These are phyloP conservation scores for Lepus timidus DNA, from an alignment of 2,113 vertebrate species.

Conservation along the genomic window DNA sequence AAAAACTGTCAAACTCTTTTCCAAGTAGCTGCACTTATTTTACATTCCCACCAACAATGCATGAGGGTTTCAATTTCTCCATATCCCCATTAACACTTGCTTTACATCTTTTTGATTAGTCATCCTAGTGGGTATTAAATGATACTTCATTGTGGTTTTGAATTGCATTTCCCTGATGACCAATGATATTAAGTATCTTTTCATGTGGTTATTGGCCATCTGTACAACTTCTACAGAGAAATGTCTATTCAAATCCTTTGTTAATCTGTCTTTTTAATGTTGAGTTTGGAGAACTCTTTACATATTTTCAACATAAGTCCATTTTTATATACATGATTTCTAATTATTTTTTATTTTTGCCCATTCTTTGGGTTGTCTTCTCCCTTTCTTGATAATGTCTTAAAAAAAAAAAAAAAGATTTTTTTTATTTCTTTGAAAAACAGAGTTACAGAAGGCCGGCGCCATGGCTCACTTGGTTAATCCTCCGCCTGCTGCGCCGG, in stretches of 20 bases:
- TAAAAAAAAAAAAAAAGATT: no score
- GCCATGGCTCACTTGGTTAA: no score
- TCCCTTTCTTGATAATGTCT: neutral
- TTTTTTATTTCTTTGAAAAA: no score
- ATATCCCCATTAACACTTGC: neutral
- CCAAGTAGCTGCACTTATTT: neutral
- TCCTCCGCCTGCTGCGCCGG: no score
- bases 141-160: neutral
- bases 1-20: neutral
- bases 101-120: neutral
- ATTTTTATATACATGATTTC: neutral
- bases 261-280: neutral
- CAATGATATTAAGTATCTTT: neutral
- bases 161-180: neutral
- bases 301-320: neutral
- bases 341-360: neutral
- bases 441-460: no score
- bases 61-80: neutral
- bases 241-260: neutral
- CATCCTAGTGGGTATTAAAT: neutral
- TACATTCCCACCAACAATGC: neutral
- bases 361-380: neutral
- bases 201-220: neutral
- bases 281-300: neutral
- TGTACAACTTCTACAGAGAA: constrained; percentile 5